Evolutionary conservation across 2,113 vertebrate species (phyloP).

Genomic region (Odontophorus gujanensis): DNA sequence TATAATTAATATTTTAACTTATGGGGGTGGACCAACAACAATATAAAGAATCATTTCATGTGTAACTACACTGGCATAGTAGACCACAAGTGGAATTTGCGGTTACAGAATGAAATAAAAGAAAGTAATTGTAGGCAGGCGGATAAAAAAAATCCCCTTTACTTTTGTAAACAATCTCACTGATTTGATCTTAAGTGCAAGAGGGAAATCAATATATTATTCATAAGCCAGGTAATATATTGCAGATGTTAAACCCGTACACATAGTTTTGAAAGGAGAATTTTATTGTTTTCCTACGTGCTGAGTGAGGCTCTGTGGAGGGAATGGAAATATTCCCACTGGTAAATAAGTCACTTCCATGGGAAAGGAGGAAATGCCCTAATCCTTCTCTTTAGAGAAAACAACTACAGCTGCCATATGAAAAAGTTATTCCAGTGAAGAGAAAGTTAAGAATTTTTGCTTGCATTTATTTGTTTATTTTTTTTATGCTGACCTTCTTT

Average conservation of each 20-base stretch:
- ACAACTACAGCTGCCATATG: not conserved
- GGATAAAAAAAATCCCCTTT: conserved; percentile 12
- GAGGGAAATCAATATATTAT: conserved; percentile 2
- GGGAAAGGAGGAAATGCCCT: not conserved
- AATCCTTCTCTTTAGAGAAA: not conserved
- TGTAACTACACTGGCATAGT: not conserved
- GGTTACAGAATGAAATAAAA: not conserved
- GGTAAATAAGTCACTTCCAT: not conserved
- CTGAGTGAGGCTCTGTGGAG: not conserved
- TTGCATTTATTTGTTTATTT: too few species aligned
- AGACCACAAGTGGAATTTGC: not conserved
- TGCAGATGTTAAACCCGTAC: not conserved
- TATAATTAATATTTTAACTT: not conserved
- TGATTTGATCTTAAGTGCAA: conserved; percentile 38
- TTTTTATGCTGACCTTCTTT: not conserved
- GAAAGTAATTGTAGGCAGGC: not conserved
- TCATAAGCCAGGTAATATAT: not conserved
- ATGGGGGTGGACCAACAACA: not conserved
- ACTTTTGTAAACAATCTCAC: conserved; percentile 20
- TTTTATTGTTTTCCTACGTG: not conserved
- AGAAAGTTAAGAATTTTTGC: not conserved
- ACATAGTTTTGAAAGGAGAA: not conserved
- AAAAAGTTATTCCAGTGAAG: not conserved
- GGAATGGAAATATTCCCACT: not conserved
- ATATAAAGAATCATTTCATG: not conserved